Percentiles rank a stretch among this genome's conserved stretches.
Evolutionary conservation across 2,113 vertebrate species (phyloP).

Genomic region (Pteronura brasiliensis): DNA sequence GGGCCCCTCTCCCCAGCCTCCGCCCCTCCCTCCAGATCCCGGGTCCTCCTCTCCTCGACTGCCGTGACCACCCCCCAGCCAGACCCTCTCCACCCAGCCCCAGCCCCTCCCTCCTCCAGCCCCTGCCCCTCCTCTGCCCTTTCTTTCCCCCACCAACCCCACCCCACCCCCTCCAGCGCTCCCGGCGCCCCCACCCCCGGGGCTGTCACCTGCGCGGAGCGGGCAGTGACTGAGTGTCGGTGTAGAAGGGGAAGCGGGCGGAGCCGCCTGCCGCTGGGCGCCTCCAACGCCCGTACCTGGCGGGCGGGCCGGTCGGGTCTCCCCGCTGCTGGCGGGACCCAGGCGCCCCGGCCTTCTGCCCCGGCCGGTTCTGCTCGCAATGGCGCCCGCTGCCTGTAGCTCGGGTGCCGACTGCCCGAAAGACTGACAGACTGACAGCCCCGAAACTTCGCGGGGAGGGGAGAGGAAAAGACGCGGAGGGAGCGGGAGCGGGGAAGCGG

Average conservation of each 20-base stretch:
- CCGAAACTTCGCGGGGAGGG: conserved; percentile 67
- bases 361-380: conserved; percentile 10
- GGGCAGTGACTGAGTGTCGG: neutral
- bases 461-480: conserved; percentile 27
- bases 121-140: neutral
- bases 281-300: conserved; percentile 9
- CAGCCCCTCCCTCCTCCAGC: neutral
- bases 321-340: neutral
- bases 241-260: neutral
- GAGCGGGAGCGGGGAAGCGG: conserved; percentile 3
- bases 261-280: neutral
- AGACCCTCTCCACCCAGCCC: too few species aligned
- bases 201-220: conserved; percentile 59
- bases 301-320: neutral
- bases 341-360: neutral
- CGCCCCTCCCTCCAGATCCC: neutral
- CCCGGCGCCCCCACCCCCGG: neutral
- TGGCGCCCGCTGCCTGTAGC: conserved; percentile 52
- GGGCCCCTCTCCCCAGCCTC: neutral
- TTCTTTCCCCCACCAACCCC: neutral
- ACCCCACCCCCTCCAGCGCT: neutral
- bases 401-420: conserved; percentile 16
- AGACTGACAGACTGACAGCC: conserved; percentile 59
- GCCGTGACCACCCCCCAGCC: neutral
- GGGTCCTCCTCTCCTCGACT: accelerated